Evolutionary conservation across 2,888 invertebrate genomes (phyloP).

Genomic region (Gastrophysa polygoni): DNA sequence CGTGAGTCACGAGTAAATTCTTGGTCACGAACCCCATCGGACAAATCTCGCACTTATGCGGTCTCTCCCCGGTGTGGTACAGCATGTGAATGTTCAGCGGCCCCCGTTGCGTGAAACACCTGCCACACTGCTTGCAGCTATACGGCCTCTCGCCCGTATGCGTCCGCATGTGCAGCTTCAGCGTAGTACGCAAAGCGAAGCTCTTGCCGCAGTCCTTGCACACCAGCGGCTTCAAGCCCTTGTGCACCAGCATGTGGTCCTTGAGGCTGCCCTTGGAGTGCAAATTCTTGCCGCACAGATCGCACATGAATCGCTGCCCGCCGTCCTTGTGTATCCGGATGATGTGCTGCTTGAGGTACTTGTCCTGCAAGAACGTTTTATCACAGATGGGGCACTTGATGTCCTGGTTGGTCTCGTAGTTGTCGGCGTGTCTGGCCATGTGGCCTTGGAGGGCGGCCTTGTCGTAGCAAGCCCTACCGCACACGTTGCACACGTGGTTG

Average conservation of each 20-base stretch:
- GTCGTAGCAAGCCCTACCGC: conserved; percentile 40
- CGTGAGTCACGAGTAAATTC: conserved; percentile 50
- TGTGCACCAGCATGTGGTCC: conserved; percentile 46
- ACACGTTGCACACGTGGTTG: conserved; percentile 35
- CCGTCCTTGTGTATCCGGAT: conserved; percentile 38
- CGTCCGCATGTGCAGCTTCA: conserved; percentile 52
- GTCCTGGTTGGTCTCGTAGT: conserved; percentile 32
- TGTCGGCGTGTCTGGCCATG: conserved; percentile 34
- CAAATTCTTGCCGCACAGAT: conserved; percentile 61
- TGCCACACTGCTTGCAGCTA: conserved; percentile 31
- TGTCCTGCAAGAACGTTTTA: conserved; percentile 38
- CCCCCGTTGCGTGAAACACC: conserved; percentile 59
- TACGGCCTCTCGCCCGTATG: conserved; percentile 56
- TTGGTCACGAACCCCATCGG: conserved; percentile 40
- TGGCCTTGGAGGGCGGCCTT: conserved; percentile 37
- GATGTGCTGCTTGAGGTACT: conserved; percentile 36
- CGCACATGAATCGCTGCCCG: conserved; percentile 52
- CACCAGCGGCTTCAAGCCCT: conserved; percentile 56
- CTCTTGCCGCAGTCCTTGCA: conserved; percentile 64
- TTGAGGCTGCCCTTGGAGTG: conserved; percentile 52
- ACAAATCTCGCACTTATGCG: conserved; percentile 38
- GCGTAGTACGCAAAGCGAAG: conserved; percentile 62
- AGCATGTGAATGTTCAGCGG: conserved; percentile 59
- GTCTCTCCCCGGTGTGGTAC: conserved; percentile 31
- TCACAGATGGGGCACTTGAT: conserved; percentile 36